phyloP scores from a whole-genome alignment of 1,140 invertebrate species.

The Delia radicum region DNA sequence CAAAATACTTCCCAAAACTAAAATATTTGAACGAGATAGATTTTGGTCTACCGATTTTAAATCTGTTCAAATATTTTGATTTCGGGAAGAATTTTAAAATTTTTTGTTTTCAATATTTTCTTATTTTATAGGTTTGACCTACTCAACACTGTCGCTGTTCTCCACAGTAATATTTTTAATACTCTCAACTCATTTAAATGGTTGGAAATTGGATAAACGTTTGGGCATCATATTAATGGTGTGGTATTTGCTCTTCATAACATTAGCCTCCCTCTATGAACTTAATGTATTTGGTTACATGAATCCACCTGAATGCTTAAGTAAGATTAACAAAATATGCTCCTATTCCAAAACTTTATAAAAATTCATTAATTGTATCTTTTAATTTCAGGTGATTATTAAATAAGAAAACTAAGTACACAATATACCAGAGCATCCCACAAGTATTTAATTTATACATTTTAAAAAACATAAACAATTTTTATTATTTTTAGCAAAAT shows the following conservation, averaged over 20 bases:
- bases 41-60: no score
- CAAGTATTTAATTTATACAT: not conserved
- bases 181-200: conserved; percentile 83
- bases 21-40: no score
- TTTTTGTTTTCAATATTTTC: not conserved
- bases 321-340: conserved; percentile 57
- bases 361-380: not conserved
- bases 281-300: conserved; percentile 88
- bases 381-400: conserved; percentile 27
- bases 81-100: no score
- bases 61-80: no score
- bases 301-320: conserved; percentile 82
- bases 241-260: conserved; percentile 91
- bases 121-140: conserved; percentile 69
- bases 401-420: not conserved
- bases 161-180: conserved; percentile 93
- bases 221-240: conserved; percentile 85
- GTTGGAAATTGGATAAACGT: conserved; percentile 88
- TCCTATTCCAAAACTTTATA: not conserved
- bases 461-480: no score
- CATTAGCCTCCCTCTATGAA: conserved; percentile 89
- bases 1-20: no score
- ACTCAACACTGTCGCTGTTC: conserved; percentile 87
- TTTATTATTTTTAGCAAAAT: no score
- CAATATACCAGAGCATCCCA: not conserved